Percentiles rank a stretch among this genome's conserved stretches.
These are phyloP conservation scores for Ciconia boyciana DNA, from an alignment of 2,113 vertebrate genomes.

Conservation along the genomic window DNA sequence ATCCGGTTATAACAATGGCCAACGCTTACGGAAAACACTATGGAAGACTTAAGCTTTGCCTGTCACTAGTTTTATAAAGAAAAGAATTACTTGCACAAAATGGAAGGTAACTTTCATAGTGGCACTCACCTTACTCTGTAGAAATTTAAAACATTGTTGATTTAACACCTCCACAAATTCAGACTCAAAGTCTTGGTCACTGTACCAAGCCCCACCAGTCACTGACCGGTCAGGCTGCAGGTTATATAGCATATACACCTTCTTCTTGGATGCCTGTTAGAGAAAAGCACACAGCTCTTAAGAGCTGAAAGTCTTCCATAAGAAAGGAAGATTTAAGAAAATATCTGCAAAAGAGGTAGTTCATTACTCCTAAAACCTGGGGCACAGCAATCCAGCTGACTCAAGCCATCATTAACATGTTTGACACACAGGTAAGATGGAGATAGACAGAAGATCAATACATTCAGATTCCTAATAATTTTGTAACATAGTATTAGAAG, in stretches of 20 bases:
- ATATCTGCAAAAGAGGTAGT: neutral
- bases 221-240: slow-evolving; percentile 94
- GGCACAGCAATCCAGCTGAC: neutral
- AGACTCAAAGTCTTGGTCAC: slow-evolving; percentile 98
- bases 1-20: neutral
- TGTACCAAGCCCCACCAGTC: slow-evolving; percentile 97
- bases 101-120: neutral
- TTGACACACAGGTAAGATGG: neutral
- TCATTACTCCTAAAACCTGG: neutral
- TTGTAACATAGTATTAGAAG: neutral
- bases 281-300: neutral
- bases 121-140: slow-evolving; percentile 90
- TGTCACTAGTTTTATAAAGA: neutral
- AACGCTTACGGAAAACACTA: neutral
- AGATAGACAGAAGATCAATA: neutral
- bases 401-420: neutral
- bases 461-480: neutral
- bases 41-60: neutral
- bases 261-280: slow-evolving; percentile 95
- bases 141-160: slow-evolving; percentile 97
- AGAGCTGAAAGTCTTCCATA: neutral
- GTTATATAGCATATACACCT: slow-evolving; percentile 98
- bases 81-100: neutral
- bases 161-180: slow-evolving; percentile 98
- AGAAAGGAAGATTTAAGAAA: neutral